Base-by-base conservation (phyloP, 1,140 invertebrate genomes). In the Zophobas atratus region DNA sequence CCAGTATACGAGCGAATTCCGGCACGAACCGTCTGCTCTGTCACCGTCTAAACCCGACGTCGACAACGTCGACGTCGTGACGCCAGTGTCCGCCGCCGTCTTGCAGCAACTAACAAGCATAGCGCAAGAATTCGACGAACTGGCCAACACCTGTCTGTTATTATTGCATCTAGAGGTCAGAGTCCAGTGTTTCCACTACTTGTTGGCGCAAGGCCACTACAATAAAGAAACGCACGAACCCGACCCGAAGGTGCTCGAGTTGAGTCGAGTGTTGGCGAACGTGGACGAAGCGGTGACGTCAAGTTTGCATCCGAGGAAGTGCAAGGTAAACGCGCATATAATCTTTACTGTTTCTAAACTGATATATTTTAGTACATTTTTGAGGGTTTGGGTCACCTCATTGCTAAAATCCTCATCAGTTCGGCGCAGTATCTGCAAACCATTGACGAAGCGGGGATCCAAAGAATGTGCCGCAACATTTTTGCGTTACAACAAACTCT, bases 121-220 rank as follows among this genome's bases (percentile, higher is more conserved):
- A 8, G 93, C 95, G 0, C 88, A 92, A 75, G 93, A 95, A 76
- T 97, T 98, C 83, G 93, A 96, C 84, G 94, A 97, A 80, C 89
- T 98, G 53, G 93, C 96, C 0, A 95, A 98, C 84, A 97, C 94
- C 43, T 98, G 96, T 85, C 89, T 99, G 46, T 86, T 99, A 20
- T 92, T 98, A 38, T 86, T 99, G 35, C 97, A 99, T 89, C 89
- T 99, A 80, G 97, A 99, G 89, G 95, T 84, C 39, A 91, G 97
- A 77, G 96, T 98, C 39, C 96, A 98, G 84, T 98, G 97, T 86
- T 98, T 98, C 87, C 96, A 96, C 86, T 97, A 97, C 88, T 88
- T 99, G 49, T 85, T 94, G 56, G 92, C 93, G 1, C 88, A 93
- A 53, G 90, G 91, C n/a, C 90, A 92, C 81, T 89, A 90, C 83